Conservation (phyloP, 2,797 vertebrate species). For the Muscicapa comitata region DNA sequence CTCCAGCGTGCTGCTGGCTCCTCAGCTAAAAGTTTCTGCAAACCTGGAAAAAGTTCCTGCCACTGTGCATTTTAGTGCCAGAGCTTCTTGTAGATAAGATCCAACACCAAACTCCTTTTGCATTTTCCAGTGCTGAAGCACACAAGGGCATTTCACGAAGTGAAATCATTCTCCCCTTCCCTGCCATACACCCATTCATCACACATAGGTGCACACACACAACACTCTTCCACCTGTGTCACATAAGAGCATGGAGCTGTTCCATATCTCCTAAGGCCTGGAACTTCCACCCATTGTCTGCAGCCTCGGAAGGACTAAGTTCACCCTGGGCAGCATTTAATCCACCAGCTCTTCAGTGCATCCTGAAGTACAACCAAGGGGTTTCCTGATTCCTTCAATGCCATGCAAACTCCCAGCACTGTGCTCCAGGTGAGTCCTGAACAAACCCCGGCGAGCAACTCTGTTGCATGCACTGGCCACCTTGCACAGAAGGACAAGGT, state of each 20-base stretch:
- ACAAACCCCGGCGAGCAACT: not conserved
- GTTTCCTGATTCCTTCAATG: not conserved
- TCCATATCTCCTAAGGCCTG: not conserved
- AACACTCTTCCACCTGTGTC: not conserved
- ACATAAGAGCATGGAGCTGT: rapidly evolving
- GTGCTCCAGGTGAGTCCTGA: not conserved
- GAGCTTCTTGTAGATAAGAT: not conserved
- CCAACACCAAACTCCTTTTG: not conserved
- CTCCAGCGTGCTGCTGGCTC: not conserved
- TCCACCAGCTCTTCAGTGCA: not conserved
- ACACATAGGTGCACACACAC: not conserved
- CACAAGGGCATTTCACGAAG: not conserved
- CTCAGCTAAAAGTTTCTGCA: not conserved
- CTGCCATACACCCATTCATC: not conserved
- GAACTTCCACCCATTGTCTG: not conserved
- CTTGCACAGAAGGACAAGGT: not conserved
- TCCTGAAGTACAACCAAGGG: not conserved
- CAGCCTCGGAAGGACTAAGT: not conserved
- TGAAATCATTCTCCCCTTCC: not conserved
- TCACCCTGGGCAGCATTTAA: not conserved
- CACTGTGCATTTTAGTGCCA: not conserved
- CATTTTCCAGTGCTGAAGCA: not conserved
- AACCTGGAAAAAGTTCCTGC: not conserved
- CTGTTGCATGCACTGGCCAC: rapidly evolving
- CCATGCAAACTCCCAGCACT: rapidly evolving